Conservation (phyloP, 2,797 vertebrate genomes). For the Taeniopygia guttata region DNA sequence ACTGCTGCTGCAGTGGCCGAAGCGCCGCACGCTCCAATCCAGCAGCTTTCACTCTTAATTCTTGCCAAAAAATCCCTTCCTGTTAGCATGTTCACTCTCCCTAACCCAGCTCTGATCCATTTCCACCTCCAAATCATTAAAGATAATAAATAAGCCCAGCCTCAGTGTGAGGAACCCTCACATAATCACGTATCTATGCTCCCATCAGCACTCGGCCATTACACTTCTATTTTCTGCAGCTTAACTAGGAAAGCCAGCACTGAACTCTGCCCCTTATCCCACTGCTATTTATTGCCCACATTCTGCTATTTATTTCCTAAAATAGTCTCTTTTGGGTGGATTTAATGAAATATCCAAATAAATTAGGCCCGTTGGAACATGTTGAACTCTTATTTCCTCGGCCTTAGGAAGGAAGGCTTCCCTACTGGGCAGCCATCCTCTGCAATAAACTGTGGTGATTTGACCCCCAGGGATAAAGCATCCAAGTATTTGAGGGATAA, state of each 20-base stretch:
- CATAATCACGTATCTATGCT: background rate
- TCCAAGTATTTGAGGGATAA: background rate
- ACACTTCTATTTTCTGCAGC: slow-evolving; percentile 11
- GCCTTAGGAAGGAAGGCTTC: background rate
- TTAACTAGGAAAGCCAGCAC: background rate
- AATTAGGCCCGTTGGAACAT: background rate
- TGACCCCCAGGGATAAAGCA: background rate
- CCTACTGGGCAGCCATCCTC: background rate
- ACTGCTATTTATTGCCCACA: slow-evolving; percentile 12
- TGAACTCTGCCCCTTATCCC: slow-evolving; percentile 15
- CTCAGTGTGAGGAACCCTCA: background rate
- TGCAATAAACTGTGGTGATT: background rate
- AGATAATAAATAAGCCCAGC: slow-evolving; percentile 16
- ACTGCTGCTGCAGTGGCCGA: accelerated
- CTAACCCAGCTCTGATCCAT: background rate
- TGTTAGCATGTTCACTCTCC: accelerated
- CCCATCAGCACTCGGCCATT: background rate
- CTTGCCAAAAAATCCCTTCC: background rate
- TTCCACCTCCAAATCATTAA: slow-evolving; percentile 17
- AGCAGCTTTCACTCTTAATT: background rate
- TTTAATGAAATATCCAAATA: slow-evolving; percentile 20
- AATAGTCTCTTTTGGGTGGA: background rate
- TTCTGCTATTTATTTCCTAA: slow-evolving; percentile 18
- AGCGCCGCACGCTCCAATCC: accelerated
- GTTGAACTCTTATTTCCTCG: background rate